A percentile compares a stretch with the other conserved stretches of the same genome.
phyloP scores from a whole-genome alignment of 2,888 invertebrate genomes.

The Neria commutata region DNA sequence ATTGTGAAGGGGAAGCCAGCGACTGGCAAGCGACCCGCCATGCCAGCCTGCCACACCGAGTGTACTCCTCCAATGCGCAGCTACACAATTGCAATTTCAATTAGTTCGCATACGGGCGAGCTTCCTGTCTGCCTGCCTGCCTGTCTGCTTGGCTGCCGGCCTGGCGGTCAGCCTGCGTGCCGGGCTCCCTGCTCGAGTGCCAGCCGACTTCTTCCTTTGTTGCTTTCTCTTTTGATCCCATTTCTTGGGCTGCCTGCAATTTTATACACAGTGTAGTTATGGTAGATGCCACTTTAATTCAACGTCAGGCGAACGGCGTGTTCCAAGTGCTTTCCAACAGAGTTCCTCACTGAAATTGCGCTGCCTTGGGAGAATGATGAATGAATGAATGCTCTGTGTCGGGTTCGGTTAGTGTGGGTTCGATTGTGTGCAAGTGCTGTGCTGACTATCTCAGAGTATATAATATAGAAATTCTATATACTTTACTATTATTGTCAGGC shows the following conservation, averaged over 20 bases:
- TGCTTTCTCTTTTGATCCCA: slow-evolving; percentile 49
- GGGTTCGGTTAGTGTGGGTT: too few relatives aligned
- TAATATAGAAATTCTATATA: too few relatives aligned
- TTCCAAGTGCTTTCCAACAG: slow-evolving; percentile 1
- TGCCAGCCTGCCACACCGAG: neutral
- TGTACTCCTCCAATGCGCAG: neutral
- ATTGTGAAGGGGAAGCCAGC: neutral
- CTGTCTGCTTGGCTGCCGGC: slow-evolving; percentile 15
- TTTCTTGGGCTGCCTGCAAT: slow-evolving; percentile 28
- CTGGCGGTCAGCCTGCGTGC: neutral
- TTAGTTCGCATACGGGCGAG: slow-evolving; percentile 25
- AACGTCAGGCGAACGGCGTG: too few relatives aligned
- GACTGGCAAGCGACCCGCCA: neutral
- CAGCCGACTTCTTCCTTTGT: slow-evolving; percentile 31
- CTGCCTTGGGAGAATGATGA: too few relatives aligned
- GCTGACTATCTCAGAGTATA: too few relatives aligned
- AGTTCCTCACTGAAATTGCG: too few relatives aligned
- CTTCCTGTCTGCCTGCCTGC: slow-evolving; percentile 26
- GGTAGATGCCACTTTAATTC: neutral
- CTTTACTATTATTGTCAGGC: too few relatives aligned
- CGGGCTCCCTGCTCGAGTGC: neutral
- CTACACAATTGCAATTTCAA: slow-evolving; percentile 6
- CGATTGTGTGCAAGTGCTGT: too few relatives aligned
- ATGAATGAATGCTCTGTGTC: too few relatives aligned
- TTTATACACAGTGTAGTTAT: neutral